These are phyloP conservation scores for Gymnarchus niloticus DNA, from an alignment of 2,113 vertebrate genomes.

Conservation along the genomic window DNA sequence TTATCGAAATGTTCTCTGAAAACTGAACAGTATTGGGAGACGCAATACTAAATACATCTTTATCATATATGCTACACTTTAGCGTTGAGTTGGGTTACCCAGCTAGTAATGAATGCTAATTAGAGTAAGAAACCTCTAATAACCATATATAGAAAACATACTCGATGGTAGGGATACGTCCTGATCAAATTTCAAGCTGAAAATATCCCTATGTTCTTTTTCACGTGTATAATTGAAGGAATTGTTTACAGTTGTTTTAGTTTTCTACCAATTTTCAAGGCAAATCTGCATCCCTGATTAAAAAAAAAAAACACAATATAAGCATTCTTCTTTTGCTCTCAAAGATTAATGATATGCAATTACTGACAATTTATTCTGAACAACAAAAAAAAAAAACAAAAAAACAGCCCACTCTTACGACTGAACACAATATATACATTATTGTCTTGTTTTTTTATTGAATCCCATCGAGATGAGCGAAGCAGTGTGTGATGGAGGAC, in stretches of 20 bases:
- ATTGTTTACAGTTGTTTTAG: too few species aligned
- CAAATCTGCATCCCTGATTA: too few species aligned
- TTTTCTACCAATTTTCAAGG: too few species aligned
- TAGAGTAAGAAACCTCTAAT: conserved; percentile 12
- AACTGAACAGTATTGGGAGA: neutral
- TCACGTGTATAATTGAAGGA: too few species aligned
- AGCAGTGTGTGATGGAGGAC: neutral
- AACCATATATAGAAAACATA: neutral
- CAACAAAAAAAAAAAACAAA: neutral
- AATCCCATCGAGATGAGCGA: neutral
- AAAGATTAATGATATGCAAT: conserved; percentile 12
- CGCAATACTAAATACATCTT: neutral
- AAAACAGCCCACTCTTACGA: neutral
- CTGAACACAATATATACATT: neutral
- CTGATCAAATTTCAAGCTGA: too few species aligned
- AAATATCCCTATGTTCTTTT: too few species aligned
- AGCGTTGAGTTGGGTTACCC: neutral
- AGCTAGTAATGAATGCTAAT: neutral
- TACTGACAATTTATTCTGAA: conserved; percentile 8
- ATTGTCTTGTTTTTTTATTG: neutral
- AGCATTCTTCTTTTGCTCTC: neutral
- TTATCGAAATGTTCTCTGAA: neutral
- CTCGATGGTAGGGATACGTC: too few species aligned
- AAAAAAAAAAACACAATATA: too few species aligned
- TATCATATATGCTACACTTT: neutral